Evolutionary conservation across 2,797 vertebrate genomes (phyloP).

Genomic region (Paratrypauchen microcephalus): DNA sequence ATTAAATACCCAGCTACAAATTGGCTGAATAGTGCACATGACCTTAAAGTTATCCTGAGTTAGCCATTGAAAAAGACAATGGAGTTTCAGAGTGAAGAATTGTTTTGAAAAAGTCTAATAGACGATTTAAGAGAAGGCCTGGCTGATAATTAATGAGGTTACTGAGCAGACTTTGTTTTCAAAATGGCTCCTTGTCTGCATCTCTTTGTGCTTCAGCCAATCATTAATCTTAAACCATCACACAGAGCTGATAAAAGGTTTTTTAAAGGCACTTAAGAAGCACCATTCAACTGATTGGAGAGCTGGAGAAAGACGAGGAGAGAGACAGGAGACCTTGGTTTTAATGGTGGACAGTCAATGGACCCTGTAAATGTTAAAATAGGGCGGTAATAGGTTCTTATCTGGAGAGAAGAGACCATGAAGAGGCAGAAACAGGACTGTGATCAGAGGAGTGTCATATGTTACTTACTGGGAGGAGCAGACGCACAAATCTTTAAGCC

Average conservation of each 20-base stretch:
- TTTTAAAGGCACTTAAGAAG: slow-evolving; percentile 48
- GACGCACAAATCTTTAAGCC: neutral
- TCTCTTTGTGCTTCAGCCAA: slow-evolving; percentile 61
- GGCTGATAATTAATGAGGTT: slow-evolving; percentile 35
- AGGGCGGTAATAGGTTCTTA: slow-evolving; percentile 61
- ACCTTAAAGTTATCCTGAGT: slow-evolving; percentile 17
- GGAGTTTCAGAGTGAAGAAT: slow-evolving; percentile 12
- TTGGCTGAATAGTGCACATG: neutral
- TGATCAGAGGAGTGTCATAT: neutral
- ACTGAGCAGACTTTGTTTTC: slow-evolving; percentile 47
- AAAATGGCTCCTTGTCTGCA: slow-evolving; percentile 56
- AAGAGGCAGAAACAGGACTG: slow-evolving; percentile 4
- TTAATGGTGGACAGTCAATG: slow-evolving; percentile 49
- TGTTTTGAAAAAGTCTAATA: slow-evolving; percentile 26
- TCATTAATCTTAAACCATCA: slow-evolving; percentile 68
- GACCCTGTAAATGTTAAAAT: slow-evolving; percentile 52
- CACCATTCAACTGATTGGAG: slow-evolving; percentile 27
- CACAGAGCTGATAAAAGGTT: slow-evolving; percentile 54
- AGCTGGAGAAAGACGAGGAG: slow-evolving; percentile 13
- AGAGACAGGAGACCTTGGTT: slow-evolving; percentile 52
- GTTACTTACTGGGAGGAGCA: neutral
- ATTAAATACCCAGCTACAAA: slow-evolving; percentile 4
- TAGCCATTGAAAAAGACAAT: slow-evolving; percentile 14
- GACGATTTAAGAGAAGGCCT: slow-evolving; percentile 33
- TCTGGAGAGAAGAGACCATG: slow-evolving; percentile 52